Evolutionary conservation across 1,140 invertebrate genomes (phyloP).

Genomic region (Polyergus mexicanus): DNA sequence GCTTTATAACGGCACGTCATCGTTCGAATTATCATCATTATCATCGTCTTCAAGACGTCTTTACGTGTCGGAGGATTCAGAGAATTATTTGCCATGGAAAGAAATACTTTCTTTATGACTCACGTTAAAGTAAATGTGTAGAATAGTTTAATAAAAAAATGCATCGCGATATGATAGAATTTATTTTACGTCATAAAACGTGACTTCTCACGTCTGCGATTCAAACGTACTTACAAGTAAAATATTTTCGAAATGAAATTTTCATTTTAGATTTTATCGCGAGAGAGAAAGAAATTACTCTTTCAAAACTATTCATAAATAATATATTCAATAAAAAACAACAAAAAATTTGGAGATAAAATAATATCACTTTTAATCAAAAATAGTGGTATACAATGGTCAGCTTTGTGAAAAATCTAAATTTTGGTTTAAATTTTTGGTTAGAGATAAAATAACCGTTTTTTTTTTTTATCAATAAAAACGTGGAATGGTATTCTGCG

Average conservation of each 20-base stretch:
- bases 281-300: too few species aligned
- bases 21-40: neutral
- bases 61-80: neutral
- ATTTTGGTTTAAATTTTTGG: neutral
- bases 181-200: slow-evolving; percentile 9
- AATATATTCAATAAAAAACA: neutral
- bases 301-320: neutral
- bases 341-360: slow-evolving; percentile 9
- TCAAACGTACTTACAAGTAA: neutral
- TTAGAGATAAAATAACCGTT: neutral
- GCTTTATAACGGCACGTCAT: slow-evolving; percentile 11
- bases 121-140: slow-evolving; percentile 56
- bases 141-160: neutral
- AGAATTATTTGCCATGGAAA: slow-evolving; percentile 43
- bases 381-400: neutral
- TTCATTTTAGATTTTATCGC: slow-evolving; percentile 7
- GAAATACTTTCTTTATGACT: slow-evolving; percentile 9
- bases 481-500: slow-evolving; percentile 14
- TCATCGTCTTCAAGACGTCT: neutral
- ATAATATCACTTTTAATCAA: slow-evolving; percentile 10
- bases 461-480: slow-evolving; percentile 18
- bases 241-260: neutral
- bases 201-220: neutral
- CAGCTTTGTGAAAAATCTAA: neutral
- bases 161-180: slow-evolving; percentile 9